Evolutionary conservation across 2,113 vertebrate species (phyloP).

Genomic region (Upupa epops): DNA sequence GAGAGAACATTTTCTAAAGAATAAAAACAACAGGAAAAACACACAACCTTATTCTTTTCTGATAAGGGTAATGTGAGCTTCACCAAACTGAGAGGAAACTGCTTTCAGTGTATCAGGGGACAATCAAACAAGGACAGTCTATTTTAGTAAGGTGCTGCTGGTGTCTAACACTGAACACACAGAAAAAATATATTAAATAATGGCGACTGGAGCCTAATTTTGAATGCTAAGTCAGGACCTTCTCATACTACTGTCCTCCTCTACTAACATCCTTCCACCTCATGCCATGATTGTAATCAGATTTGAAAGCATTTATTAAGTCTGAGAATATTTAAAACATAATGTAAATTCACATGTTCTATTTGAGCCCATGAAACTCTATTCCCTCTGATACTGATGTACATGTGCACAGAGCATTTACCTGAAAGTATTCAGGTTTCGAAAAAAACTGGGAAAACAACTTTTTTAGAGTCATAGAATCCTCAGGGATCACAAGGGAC

Average conservation of each 20-base stretch:
- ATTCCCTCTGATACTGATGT: not conserved
- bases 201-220: not conserved
- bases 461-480: too few relatives aligned
- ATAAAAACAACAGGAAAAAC: constrained; percentile 41
- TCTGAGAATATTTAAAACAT: not conserved
- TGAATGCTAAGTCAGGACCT: not conserved
- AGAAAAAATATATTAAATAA: not conserved
- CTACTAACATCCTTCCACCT: not conserved
- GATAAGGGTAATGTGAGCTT: constrained; percentile 29
- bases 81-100: constrained; percentile 54
- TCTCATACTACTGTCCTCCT: not conserved
- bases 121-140: constrained; percentile 27
- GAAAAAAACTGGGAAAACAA: not conserved
- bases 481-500: too few relatives aligned
- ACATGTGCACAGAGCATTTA: not conserved
- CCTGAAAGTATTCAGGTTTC: not conserved
- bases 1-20: not conserved
- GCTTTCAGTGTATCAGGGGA: not conserved
- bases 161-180: not conserved
- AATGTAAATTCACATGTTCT: not conserved
- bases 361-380: not conserved
- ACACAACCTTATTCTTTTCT: not conserved
- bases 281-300: not conserved
- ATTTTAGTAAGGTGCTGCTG: constrained; percentile 20
- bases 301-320: not conserved